phyloP scores from a whole-genome alignment of 2,113 vertebrate genomes.

The Arenaria interpres region DNA sequence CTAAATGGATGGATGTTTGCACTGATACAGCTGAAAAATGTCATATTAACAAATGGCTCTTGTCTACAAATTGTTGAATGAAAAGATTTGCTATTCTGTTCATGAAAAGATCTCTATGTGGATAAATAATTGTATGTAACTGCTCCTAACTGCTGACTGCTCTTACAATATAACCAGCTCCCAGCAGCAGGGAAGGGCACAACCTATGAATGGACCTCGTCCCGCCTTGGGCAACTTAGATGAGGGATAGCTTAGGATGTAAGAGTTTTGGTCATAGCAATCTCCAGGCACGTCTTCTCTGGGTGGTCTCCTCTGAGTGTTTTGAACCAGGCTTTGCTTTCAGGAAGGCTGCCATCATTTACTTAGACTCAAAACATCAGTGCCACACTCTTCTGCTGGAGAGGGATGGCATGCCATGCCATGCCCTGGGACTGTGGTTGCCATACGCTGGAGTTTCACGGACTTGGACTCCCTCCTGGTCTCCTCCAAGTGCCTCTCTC shows the following conservation, averaged over 20 bases:
- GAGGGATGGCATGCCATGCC: not conserved
- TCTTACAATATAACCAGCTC: not conserved
- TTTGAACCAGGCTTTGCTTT: slow-evolving; percentile 1
- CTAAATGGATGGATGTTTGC: slow-evolving; percentile 42
- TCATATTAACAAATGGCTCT: slow-evolving; percentile 54
- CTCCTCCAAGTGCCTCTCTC: not conserved
- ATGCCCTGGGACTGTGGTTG: not conserved
- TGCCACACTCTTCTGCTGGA: not conserved
- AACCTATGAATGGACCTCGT: slow-evolving; percentile 17
- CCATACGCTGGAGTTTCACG: not conserved
- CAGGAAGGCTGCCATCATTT: slow-evolving; percentile 27
- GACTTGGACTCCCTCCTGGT: not conserved
- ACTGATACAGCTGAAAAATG: slow-evolving; percentile 41
- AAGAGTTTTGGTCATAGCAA: not conserved
- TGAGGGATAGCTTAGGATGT: slow-evolving; percentile 4
- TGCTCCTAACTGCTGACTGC: slow-evolving; percentile 39
- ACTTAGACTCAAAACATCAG: not conserved
- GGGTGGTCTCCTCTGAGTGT: slow-evolving; percentile 23
- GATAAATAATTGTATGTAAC: slow-evolving; percentile 43
- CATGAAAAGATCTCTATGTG: slow-evolving; percentile 48
- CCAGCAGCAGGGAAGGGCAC: slow-evolving; percentile 1
- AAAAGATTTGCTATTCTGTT: slow-evolving; percentile 57
- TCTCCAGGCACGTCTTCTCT: not conserved
- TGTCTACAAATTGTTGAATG: slow-evolving; percentile 53
- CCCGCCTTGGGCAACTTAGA: slow-evolving; percentile 42